Conservation (phyloP, 1,140 invertebrate genomes). For the Dendroctonus valens region DNA sequence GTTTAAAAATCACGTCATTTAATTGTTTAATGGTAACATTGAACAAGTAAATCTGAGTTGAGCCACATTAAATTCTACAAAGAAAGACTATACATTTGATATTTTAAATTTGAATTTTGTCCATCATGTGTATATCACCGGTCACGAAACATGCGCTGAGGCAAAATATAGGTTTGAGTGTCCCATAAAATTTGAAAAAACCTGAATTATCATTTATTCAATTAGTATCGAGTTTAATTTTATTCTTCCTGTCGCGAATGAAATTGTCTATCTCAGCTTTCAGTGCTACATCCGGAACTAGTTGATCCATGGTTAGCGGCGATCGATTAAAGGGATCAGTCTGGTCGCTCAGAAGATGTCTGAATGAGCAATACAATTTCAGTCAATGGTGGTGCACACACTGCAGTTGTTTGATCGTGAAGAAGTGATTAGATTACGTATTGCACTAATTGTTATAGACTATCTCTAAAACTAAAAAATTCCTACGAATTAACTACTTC, state of each 20-base stretch:
- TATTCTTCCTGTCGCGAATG: conserved; percentile 55
- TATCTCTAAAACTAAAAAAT: no score
- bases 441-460: not conserved
- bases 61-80: no score
- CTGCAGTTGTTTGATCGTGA: not conserved
- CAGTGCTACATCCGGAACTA: conserved; percentile 77
- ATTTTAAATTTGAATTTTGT: no score
- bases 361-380: conserved; percentile 48
- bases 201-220: not conserved
- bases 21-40: no score
- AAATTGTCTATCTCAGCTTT: conserved; percentile 78
- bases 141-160: not conserved
- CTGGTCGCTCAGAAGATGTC: conserved; percentile 89
- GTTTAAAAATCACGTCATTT: no score
- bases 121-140: no score
- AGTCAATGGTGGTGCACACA: not conserved
- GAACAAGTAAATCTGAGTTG: no score
- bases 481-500: no score
- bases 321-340: conserved; percentile 94
- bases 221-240: not conserved
- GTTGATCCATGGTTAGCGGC: conserved; percentile 90
- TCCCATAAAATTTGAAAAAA: not conserved
- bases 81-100: no score
- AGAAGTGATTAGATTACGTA: not conserved
- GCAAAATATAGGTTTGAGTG: not conserved